phyloP scores from a whole-genome alignment of 1,140 invertebrate species.

The Drosophila guanche region DNA sequence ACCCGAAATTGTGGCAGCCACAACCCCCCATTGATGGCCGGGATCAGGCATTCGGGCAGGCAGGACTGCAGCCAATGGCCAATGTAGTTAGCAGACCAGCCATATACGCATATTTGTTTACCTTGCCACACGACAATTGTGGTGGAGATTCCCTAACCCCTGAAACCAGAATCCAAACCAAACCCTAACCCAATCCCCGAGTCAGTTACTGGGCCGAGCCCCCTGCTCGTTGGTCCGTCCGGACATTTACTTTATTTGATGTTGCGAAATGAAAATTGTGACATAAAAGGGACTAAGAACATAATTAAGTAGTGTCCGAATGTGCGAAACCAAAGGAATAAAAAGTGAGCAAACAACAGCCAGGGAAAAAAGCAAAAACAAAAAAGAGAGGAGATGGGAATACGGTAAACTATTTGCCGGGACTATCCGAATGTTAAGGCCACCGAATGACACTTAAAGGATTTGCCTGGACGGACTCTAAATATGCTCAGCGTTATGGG shows the following conservation, averaged over 20 bases:
- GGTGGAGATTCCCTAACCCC: slow-evolving; percentile 41
- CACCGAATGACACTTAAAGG: slow-evolving; percentile 76
- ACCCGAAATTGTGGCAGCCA: slow-evolving; percentile 9
- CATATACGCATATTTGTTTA: slow-evolving; percentile 75
- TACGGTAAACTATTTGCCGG: slow-evolving; percentile 25
- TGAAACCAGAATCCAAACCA: slow-evolving; percentile 26
- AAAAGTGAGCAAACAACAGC: slow-evolving; percentile 63
- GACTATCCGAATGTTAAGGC: slow-evolving; percentile 35
- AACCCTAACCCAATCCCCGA: background rate
- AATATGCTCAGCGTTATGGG: slow-evolving; percentile 61
- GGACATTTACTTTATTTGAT: slow-evolving; percentile 81
- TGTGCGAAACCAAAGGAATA: slow-evolving; percentile 79
- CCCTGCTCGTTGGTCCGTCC: slow-evolving; percentile 1
- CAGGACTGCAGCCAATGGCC: slow-evolving; percentile 68
- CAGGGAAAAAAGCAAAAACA: slow-evolving; percentile 15
- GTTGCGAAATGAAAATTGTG: slow-evolving; percentile 81
- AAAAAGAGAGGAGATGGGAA: slow-evolving; percentile 15
- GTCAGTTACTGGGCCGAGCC: slow-evolving; percentile 20
- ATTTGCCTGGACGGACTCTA: slow-evolving; percentile 58
- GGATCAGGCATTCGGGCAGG: slow-evolving; percentile 20
- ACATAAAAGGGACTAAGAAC: slow-evolving; percentile 82
- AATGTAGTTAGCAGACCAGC: slow-evolving; percentile 68
- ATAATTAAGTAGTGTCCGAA: slow-evolving; percentile 81
- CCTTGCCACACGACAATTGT: slow-evolving; percentile 81
- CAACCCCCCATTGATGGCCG: slow-evolving; percentile 11